Evolutionary conservation across 2,888 invertebrate species (phyloP).

Genomic region (Clostera curtula): DNA sequence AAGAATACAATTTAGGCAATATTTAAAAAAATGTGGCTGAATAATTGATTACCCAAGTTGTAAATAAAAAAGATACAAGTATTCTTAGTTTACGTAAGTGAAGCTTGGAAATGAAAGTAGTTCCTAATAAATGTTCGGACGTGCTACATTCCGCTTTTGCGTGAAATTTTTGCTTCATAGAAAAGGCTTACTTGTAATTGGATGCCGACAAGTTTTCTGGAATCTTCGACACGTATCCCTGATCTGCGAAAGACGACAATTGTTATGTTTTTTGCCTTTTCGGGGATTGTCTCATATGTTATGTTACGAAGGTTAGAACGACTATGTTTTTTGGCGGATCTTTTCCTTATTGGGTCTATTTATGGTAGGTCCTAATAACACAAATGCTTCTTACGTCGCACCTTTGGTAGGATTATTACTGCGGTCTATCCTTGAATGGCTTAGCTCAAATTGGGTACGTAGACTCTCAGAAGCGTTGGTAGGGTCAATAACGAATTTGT

Average conservation of each 20-base stretch:
- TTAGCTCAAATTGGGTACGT: slow-evolving; percentile 14
- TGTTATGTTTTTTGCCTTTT: slow-evolving; percentile 15
- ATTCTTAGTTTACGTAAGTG: no score
- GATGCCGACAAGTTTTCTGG: slow-evolving; percentile 4
- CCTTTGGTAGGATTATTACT: slow-evolving; percentile 25
- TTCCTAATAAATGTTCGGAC: no score
- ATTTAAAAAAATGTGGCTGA: no score
- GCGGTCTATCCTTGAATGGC: no score
- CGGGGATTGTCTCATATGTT: slow-evolving; percentile 22
- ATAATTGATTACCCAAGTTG: no score
- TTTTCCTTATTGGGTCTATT: slow-evolving; percentile 29
- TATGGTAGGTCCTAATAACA: slow-evolving; percentile 27
- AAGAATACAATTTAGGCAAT: no score
- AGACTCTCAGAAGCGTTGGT: no score
- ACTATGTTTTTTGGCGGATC: slow-evolving; percentile 23
- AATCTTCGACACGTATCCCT: slow-evolving; percentile 6
- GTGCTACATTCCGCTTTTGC: no score
- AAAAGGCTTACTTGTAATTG: slow-evolving; percentile 6
- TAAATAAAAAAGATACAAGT: no score
- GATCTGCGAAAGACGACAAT: slow-evolving; percentile 10
- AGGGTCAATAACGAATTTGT: no score
- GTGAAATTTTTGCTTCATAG: background rate
- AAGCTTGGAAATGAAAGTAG: no score
- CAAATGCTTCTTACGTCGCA: slow-evolving; percentile 29
- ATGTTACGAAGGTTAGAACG: slow-evolving; percentile 16